Evolutionary conservation across 37 sponge, comb jelly and placozoan species (phyloP).

Genomic region (Hexactinellida sp.): DNA sequence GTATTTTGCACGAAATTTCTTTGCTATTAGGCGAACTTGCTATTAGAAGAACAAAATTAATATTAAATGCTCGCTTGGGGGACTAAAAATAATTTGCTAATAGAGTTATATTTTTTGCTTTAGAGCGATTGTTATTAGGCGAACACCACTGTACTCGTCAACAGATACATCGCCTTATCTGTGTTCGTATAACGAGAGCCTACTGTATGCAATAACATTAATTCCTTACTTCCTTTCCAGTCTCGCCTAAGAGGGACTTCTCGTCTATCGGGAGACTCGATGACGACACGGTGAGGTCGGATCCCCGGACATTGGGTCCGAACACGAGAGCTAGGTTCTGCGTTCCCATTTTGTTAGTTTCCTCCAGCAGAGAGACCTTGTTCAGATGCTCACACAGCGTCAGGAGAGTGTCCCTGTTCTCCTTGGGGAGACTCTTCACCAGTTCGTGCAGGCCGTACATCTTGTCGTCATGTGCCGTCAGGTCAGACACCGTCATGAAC

Average conservation of each 20-base stretch:
- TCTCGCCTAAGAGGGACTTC: not conserved
- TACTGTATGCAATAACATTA: too few species aligned
- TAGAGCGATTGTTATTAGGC: too few species aligned
- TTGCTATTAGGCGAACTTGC: too few species aligned
- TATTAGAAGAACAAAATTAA: too few species aligned
- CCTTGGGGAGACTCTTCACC: not conserved
- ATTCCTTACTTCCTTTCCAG: not conserved
- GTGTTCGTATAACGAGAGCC: too few species aligned
- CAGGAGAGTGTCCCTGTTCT: not conserved
- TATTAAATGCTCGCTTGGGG: too few species aligned
- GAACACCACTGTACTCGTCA: too few species aligned
- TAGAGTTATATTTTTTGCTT: too few species aligned
- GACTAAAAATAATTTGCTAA: too few species aligned
- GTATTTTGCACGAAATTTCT: too few species aligned
- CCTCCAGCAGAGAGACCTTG: not conserved
- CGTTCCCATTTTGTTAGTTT: not conserved
- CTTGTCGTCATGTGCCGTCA: not conserved
- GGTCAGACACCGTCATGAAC: conserved; percentile 30
- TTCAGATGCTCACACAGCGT: not conserved
- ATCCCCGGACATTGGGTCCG: not conserved
- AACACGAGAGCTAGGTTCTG: not conserved
- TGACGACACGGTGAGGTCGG: too few species aligned
- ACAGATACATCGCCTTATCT: too few species aligned
- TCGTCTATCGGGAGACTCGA: not conserved
- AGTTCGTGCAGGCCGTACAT: not conserved